These are phyloP conservation scores for Aquatica leii DNA, from an alignment of 2,888 invertebrate genomes.

Conservation along the genomic window DNA sequence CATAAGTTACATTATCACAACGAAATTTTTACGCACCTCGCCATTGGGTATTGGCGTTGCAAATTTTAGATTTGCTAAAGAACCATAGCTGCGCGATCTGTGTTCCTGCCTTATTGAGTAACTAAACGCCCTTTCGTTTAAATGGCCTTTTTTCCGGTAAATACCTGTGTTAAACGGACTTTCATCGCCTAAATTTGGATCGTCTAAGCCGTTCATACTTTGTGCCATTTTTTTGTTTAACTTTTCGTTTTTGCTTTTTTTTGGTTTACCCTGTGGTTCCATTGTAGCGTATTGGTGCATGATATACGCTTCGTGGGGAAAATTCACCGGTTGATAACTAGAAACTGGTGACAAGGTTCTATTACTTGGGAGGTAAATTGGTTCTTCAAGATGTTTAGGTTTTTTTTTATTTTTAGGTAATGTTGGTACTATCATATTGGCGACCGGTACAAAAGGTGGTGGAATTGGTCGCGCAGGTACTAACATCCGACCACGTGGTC, in stretches of 20 bases:
- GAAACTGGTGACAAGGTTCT: constrained; percentile 67
- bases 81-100: constrained; percentile 90
- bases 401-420: constrained; percentile 66
- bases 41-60: constrained; percentile 71
- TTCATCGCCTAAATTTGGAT: constrained; percentile 60
- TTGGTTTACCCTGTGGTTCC: constrained; percentile 53
- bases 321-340: constrained; percentile 66
- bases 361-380: constrained; percentile 67
- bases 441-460: constrained; percentile 58
- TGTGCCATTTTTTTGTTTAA: constrained; percentile 71
- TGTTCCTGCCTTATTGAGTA: constrained; percentile 95
- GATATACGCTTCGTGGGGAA: constrained; percentile 67
- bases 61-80: constrained; percentile 89
- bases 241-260: constrained; percentile 69
- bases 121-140: constrained; percentile 92
- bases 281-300: constrained; percentile 67
- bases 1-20: constrained; percentile 12
- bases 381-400: constrained; percentile 66
- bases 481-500: constrained; percentile 64
- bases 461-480: constrained; percentile 66
- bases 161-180: constrained; percentile 82
- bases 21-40: constrained; percentile 55
- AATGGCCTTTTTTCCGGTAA: constrained; percentile 88
- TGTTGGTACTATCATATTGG: constrained; percentile 59
- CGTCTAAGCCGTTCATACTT: constrained; percentile 72